Base-by-base conservation (phyloP, 1,140 invertebrate species). In the Papilio aristodemus region DNA sequence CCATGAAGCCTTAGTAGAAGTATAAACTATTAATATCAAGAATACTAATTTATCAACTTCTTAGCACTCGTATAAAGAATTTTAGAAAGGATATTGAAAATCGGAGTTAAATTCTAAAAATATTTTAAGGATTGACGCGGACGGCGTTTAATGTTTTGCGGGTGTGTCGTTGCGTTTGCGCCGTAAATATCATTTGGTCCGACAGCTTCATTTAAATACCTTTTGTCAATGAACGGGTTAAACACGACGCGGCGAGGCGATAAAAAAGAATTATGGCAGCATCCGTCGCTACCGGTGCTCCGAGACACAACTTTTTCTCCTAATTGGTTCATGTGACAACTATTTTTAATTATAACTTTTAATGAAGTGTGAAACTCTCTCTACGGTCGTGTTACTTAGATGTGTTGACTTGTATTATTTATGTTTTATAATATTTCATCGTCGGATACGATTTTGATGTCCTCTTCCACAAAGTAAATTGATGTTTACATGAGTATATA, bases 171-270 rank as follows among this genome's bases (percentile, higher is more conserved):
- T 71, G 73, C 69, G 71, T 63, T 54, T 50, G 37, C 75, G 85
- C 86, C 86, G 83, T 90, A 90, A 90, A 90, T 91, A 90, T 90
- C 71, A 81, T 80, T 82, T 80, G 79, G 32, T 75, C 68, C 75
- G 89, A 91, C 89, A 91, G 88, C 85, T 91, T 90, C 75, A 90
- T 91, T 91, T 90, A 90, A 91, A 91, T 91, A 89, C 89, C 89
- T 91, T 91, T 91, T 91, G 89, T 91, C 89, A 90, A 89, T 86
- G 88, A 89, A 91, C 85, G 89, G 88, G 89, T 91, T 91, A 84
- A 87, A 86, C 84, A 85, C 78, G 85, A 78, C 81, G 77, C 70
- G 74, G 67, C 69, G 77, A 67, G 66, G 77, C 83, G 82, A 87
- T 89, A 88, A 91, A 91, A 91, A 89, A 91, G 89, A 91, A 78